Evolutionary conservation across 2,797 vertebrate genomes (phyloP), one percentile per base, ranked within the genome.

Genomic region (Salmo trutta): DNA sequence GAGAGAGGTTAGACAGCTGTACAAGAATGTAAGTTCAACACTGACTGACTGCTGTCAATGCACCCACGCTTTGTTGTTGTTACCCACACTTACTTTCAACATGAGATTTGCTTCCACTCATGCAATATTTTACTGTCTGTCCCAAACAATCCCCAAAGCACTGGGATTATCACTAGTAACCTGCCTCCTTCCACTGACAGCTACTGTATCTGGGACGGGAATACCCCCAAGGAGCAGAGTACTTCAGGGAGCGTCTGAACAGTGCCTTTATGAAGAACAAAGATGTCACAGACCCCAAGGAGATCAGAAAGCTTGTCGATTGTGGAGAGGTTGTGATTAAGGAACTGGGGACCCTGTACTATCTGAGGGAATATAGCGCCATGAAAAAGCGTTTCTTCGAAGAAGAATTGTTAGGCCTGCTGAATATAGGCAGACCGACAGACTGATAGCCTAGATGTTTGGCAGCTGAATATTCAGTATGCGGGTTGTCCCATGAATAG

Each of bases 301-400:
- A 98, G 91, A 98, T 99, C 74, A 93, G 88, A 81, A 86, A 96
- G 72, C 94, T 99, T 53, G 91, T 99, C 86, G 92, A 90, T 24
- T 90, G 93, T 1, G 98, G 98, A 1, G 93, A 98, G 2, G 97
- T 95, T 90, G 97, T 99, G 69, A 96, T 97, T 56, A 98, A 98
- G 89, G 98, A 99, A 79, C 85, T 99, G 64, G 96, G 98, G 87
- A 97, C 97, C 6, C 91, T 98, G 10, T 98, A 99, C 85, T 99
- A 93, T 81, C 96, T 99, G 52, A 94, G 95, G 78, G 99, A 99
- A 87, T 99, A 99, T 85, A 91, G 97, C 88, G 94, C 97, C 54
- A 94, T 98, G 94, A 99, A 99, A 80, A 96, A 96, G 82, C 95
- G 96, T 53, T 99, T 99, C 84, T 97, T 98, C 21, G 93, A 95